Percentiles rank a stretch among this genome's conserved stretches.
phyloP scores from a whole-genome alignment of 2,797 vertebrate species.

The Fratercula arctica region DNA sequence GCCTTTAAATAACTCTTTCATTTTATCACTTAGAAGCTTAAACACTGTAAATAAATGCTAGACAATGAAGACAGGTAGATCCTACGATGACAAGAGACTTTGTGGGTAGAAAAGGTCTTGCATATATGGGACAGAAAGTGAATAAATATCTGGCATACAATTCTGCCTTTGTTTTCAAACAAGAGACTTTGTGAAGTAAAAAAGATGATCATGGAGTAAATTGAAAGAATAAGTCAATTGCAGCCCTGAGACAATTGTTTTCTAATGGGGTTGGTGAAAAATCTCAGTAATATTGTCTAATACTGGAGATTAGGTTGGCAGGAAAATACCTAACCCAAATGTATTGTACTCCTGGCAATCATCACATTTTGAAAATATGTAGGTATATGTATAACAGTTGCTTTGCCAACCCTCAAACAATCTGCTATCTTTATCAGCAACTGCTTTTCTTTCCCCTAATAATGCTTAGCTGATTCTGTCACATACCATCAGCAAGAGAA shows the following conservation, averaged over 20 bases:
- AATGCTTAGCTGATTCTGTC: not conserved
- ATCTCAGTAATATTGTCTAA: not conserved
- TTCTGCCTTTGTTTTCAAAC: not conserved
- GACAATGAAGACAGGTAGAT: not conserved
- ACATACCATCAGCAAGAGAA: not conserved
- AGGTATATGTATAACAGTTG: not conserved
- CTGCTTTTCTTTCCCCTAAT: not conserved
- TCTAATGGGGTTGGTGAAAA: fast-evolving
- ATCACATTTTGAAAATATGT: not conserved
- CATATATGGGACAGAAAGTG: not conserved
- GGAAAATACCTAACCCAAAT: not conserved
- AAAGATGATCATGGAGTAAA: not conserved
- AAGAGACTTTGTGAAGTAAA: not conserved
- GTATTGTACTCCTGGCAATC: not conserved
- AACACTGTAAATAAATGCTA: not conserved
- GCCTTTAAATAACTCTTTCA: not conserved
- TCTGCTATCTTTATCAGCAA: not conserved
- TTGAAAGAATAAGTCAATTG: not conserved
- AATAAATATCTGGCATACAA: not conserved
- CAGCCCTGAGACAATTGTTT: not conserved
- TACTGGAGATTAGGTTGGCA: not conserved
- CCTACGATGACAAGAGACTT: not conserved
- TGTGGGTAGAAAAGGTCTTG: not conserved
- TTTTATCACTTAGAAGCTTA: not conserved
- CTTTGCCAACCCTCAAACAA: not conserved